Base-by-base conservation (phyloP, 2,797 vertebrate species). In the Scolopax rusticola region DNA sequence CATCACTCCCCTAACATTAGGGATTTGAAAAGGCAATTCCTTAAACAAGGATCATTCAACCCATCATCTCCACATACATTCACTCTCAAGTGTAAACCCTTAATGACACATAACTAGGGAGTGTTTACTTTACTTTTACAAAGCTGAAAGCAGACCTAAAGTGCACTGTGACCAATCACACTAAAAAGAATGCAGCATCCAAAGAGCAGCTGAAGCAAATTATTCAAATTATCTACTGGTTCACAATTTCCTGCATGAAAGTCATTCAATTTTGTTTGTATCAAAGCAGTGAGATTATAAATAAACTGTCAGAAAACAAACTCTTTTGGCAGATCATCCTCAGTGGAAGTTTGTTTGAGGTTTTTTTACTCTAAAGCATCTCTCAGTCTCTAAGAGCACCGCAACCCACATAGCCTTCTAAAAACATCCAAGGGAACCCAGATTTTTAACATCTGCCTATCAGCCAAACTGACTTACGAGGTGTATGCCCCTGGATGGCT, bases 141-240 rank as follows among this genome's bases (percentile, higher is more conserved):
- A 75, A 80, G 18, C 36, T 56, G 69, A 87, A 56, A 57, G 78
- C 47, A 82, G 41, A 75, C 20, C 45, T 71, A 4, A 90, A 78
- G 43, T 51, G 7, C 69, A 45, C 60, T 60, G 51, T 86, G 54
- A 84, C 69, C 28, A 82, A 84, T 57, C 23, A 47, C 25, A 43
- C 45, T 30, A 27, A 76, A 57, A 71, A 78, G 23, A 78, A 12
- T 21, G 11, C 47, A 91, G 15, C 20, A 45, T 73, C 16, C 33
- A 86, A 85, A 91, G 57, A 73, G 71, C 51, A 86, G 21, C 41
- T 85, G 76, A 93, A 93, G 30, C 8, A 82, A 92, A 89, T 64
- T 73, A 85, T 89, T 92, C 36, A 63, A 89, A 93, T 76, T 71
- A n/a, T 8, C 75, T 50, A 14, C 30, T 27, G 33, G n/a, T 79